phyloP scores from a whole-genome alignment of 2,113 vertebrate species.

The Pollimyrus isidori region DNA sequence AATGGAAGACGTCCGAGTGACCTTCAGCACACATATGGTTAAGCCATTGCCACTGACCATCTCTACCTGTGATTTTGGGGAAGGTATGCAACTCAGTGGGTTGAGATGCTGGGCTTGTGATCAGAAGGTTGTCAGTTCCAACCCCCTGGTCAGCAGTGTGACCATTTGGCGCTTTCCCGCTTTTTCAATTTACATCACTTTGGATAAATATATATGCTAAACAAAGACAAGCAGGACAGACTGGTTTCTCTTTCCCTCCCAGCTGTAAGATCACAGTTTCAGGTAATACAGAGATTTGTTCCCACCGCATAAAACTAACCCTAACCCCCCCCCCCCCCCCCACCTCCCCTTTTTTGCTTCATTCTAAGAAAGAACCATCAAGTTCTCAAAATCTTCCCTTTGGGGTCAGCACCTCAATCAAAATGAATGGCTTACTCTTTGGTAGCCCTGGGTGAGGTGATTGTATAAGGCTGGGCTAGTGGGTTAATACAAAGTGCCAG shows the following conservation, averaged over 20 bases:
- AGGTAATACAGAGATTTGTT: not conserved
- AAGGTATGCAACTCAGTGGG: not conserved
- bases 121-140: not conserved
- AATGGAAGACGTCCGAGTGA: not conserved
- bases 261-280: conserved; percentile 4
- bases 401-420: conserved; percentile 12
- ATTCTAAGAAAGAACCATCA: conserved; percentile 25
- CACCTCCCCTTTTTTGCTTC: not conserved
- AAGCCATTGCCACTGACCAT: not conserved
- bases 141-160: not conserved
- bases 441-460: not conserved
- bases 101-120: not conserved
- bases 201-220: not conserved
- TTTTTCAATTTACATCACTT: not conserved
- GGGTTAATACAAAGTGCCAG: conserved; percentile 9
- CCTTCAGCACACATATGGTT: not conserved
- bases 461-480: not conserved
- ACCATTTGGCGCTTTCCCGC: not conserved
- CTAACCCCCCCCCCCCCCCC: not conserved
- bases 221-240: not conserved
- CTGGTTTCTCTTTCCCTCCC: not conserved
- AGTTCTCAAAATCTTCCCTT: not conserved
- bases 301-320: not conserved
- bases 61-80: not conserved
- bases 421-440: conserved; percentile 2